These are phyloP conservation scores for Otocyon megalotis DNA, from an alignment of 2,113 vertebrate species.

Conservation along the genomic window DNA sequence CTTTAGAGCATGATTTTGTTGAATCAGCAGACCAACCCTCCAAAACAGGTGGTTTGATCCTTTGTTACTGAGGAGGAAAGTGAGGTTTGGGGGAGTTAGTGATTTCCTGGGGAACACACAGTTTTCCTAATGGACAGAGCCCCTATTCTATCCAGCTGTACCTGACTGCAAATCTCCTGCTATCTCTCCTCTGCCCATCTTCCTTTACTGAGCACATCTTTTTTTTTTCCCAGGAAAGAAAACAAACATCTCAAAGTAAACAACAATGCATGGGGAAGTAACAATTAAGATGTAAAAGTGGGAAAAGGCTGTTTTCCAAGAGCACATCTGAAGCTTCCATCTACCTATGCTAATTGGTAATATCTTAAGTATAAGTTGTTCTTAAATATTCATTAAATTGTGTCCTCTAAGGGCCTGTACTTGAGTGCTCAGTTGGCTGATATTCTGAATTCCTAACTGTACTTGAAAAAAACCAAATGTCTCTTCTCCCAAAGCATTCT, in stretches of 20 bases:
- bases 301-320: conserved; percentile 52
- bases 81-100: background rate
- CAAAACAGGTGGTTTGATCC: background rate
- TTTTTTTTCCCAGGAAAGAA: background rate
- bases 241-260: background rate
- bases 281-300: conserved; percentile 10
- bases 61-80: background rate
- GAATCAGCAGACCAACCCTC: background rate
- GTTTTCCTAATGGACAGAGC: background rate
- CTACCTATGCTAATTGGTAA: conserved; percentile 59
- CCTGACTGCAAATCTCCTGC: background rate
- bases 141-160: background rate
- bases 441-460: conserved; percentile 46
- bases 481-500: conserved; percentile 30
- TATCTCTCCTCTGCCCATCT: background rate
- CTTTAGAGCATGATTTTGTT: conserved; percentile 2
- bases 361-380: conserved; percentile 56
- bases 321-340: background rate
- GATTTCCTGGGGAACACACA: background rate
- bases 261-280: conserved; percentile 17
- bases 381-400: conserved; percentile 70
- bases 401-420: conserved; percentile 17
- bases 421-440: conserved; percentile 42
- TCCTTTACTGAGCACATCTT: background rate
- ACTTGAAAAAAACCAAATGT: conserved; percentile 60